Percentiles rank a stretch among this genome's conserved stretches.
Conservation (phyloP, 2,113 vertebrate species). For the Hippolais icterina region DNA sequence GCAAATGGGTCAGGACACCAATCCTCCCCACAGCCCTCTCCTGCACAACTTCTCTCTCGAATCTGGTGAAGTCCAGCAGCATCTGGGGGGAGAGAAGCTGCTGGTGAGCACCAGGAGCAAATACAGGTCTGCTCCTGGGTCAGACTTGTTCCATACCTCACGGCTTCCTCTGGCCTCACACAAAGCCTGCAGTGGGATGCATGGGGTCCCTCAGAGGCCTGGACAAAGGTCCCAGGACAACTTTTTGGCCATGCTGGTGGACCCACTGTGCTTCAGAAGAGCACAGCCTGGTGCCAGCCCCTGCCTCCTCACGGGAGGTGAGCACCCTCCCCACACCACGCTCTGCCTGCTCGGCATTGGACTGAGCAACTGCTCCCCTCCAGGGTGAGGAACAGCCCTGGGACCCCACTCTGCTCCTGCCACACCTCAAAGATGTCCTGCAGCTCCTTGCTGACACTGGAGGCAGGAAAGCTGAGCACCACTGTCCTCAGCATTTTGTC, state of each 20-base stretch:
- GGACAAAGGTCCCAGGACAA: not conserved
- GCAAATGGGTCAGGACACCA: not conserved
- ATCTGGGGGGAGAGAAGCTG: rapidly evolving
- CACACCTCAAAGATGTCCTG: not conserved
- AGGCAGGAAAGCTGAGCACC: not conserved
- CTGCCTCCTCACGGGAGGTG: not conserved
- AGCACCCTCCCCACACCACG: not conserved
- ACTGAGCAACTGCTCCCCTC: not conserved
- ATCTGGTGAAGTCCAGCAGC: not conserved
- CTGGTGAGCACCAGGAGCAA: not conserved
- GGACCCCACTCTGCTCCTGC: not conserved
- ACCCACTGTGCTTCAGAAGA: not conserved
- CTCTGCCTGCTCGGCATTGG: not conserved
- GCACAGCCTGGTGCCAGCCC: not conserved
- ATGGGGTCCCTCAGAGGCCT: not conserved
- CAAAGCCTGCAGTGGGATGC: not conserved
- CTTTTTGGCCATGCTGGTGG: not conserved
- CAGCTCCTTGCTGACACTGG: not conserved
- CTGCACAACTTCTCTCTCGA: not conserved
- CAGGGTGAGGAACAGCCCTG: not conserved
- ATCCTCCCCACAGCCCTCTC: not conserved
- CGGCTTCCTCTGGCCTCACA: not conserved
- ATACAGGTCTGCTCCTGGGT: not conserved
- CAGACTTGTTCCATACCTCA: not conserved
- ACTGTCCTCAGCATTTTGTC: not conserved